These are phyloP conservation scores for Pelodiscus sinensis DNA, from an alignment of 2,113 vertebrate species.

Conservation along the genomic window DNA sequence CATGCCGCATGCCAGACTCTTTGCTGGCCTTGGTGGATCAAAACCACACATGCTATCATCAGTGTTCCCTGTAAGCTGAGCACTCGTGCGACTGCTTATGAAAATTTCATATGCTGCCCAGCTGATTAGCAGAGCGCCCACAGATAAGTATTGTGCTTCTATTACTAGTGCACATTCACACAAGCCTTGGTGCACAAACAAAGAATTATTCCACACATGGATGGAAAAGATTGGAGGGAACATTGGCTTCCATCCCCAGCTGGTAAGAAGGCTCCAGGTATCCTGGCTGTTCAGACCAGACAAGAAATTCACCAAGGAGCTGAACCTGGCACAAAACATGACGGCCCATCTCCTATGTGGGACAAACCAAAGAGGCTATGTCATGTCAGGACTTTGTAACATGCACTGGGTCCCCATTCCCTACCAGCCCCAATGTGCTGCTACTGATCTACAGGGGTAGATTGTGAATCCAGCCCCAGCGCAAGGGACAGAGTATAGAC, in stretches of 20 bases:
- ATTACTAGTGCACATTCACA: too few species aligned
- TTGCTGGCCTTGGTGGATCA: background rate
- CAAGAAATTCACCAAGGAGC: background rate
- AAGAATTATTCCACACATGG: too few species aligned
- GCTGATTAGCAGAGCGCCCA: too few species aligned
- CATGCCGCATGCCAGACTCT: background rate
- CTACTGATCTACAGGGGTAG: background rate
- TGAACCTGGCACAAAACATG: background rate
- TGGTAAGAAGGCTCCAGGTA: background rate
- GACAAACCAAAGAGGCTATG: fast-evolving
- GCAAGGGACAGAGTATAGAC: background rate
- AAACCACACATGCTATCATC: background rate
- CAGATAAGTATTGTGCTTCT: too few species aligned
- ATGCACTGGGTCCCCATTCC: fast-evolving
- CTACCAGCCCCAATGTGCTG: background rate
- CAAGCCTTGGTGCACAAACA: too few species aligned
- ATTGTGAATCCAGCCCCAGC: background rate
- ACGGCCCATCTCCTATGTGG: background rate
- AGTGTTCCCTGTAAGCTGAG: too few species aligned
- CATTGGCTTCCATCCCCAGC: background rate
- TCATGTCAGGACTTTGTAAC: background rate
- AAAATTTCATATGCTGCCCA: too few species aligned
- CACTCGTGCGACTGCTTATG: too few species aligned
- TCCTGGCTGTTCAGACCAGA: background rate
- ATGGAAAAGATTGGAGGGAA: too few species aligned